A percentile compares a stretch with the other conserved stretches of the same genome.
Evolutionary conservation across 2,888 invertebrate genomes (phyloP).

Genomic region (Nudaria mundana): DNA sequence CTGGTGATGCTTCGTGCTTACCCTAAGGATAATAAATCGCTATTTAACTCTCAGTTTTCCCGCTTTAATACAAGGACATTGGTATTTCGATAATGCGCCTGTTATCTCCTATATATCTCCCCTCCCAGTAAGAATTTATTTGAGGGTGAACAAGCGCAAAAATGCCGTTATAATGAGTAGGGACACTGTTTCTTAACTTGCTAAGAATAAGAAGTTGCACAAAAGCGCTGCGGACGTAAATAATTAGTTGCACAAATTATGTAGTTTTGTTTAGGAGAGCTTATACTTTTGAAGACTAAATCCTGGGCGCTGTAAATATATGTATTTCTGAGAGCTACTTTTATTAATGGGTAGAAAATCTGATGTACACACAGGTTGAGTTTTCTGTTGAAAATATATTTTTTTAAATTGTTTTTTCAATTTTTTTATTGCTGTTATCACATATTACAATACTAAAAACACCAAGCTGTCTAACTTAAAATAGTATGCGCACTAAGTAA

Average conservation of each 20-base stretch:
- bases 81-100: slow-evolving; percentile 77
- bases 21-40: slow-evolving; percentile 65
- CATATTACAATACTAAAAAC: no score
- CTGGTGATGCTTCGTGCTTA: slow-evolving; percentile 19
- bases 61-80: slow-evolving; percentile 73
- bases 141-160: slow-evolving; percentile 70
- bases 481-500: no score
- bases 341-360: no score
- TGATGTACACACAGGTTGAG: no score
- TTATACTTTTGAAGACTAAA: no score
- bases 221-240: slow-evolving; percentile 10
- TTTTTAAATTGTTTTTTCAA: no score
- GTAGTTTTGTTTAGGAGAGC: no score
- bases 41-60: slow-evolving; percentile 73
- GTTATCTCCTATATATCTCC: slow-evolving; percentile 73
- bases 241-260: neutral
- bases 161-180: slow-evolving; percentile 75
- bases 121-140: slow-evolving; percentile 63
- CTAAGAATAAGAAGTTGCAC: slow-evolving; percentile 28
- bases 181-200: slow-evolving; percentile 51
- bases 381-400: no score
- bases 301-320: no score
- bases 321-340: no score
- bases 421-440: no score
- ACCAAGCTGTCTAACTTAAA: no score